These are phyloP conservation scores for Zosterops pallidus DNA, from an alignment of 2,113 vertebrate genomes.

Conservation along the genomic window DNA sequence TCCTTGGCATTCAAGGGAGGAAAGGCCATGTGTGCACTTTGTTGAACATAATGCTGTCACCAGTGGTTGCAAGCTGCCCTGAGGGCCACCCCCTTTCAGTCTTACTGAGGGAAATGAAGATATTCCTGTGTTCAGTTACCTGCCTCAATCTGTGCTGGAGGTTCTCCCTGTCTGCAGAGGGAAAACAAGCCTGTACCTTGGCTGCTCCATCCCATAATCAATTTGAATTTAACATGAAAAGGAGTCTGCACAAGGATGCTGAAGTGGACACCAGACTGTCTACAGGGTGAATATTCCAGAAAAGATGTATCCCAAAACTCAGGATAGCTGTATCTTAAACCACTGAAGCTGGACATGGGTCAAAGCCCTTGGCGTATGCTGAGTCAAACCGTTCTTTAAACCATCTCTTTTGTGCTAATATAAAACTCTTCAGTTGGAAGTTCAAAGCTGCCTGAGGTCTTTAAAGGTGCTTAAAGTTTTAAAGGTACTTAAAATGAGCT, in stretches of 20 bases:
- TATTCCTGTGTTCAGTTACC: not conserved
- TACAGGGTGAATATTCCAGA: not conserved
- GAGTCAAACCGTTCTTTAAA: not conserved
- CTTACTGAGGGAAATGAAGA: rapidly evolving
- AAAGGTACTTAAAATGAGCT: not conserved
- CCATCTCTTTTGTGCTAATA: not conserved
- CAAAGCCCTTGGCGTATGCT: not conserved
- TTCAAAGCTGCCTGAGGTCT: not conserved
- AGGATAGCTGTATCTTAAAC: not conserved
- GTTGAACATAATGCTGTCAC: not conserved
- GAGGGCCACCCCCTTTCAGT: not conserved
- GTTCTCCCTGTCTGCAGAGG: not conserved
- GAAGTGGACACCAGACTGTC: not conserved
- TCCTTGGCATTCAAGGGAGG: not conserved
- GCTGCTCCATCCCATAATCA: not conserved
- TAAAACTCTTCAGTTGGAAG: not conserved
- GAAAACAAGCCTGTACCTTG: not conserved
- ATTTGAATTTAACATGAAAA: not conserved
- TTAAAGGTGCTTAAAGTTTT: not conserved
- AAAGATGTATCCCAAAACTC: not conserved
- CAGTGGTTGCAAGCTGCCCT: not conserved
- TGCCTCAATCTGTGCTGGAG: not conserved
- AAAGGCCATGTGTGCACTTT: not conserved
- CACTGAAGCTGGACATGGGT: not conserved
- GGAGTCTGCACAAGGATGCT: not conserved